Base-by-base conservation (phyloP, 1,140 invertebrate genomes). In the Archivesica marissinica region DNA sequence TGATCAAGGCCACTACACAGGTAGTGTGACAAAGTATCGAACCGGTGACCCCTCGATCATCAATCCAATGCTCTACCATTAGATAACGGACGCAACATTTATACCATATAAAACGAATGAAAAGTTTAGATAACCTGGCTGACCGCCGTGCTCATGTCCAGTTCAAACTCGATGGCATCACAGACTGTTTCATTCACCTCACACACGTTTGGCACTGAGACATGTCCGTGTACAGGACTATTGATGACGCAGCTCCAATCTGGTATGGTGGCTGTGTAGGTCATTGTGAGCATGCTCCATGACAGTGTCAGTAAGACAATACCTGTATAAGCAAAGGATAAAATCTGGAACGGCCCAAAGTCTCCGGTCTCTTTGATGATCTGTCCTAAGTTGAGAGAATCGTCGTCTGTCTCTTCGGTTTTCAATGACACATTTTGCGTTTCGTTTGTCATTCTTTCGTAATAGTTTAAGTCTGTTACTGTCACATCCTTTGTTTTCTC, bases 201-300 rank as follows among this genome's bases (percentile, higher is more conserved):
- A 50, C 66, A 72, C 0, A 44, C 38, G 1, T 72, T 72, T 41
- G 38, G 23, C 25, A 23, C n/a, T 44, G 38, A 30, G 25, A 20
- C 30, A 30, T 25, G n/a, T 25, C 39, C n/a, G 4, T 33, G 30
- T 2, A 30, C 2, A 11, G 6, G 1, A 30, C 33, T 30, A 6
- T 25, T 59, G 0, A 72, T 30, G 1, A 44, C 39, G 17, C 66
- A 72, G 3, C 23, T 50, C 66, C 66, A 72, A 41, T 72, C 66
- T 6, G 66, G 66, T 3, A 72, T 50, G 17, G 66, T 44, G 38
- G 38, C 66, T 4, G 66, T 72, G 20, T 23, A 72, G 1, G n/a
- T 41, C 66, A 72, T 72, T 23, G 66, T 72, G 2, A 72, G 38
- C 66, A 72, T 72, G 66, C 66, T 72, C 66, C 66, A 72, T 41